These are phyloP conservation scores for Drosophila mojavensis DNA, from an alignment of 1,140 invertebrate species.

Conservation along the genomic window DNA sequence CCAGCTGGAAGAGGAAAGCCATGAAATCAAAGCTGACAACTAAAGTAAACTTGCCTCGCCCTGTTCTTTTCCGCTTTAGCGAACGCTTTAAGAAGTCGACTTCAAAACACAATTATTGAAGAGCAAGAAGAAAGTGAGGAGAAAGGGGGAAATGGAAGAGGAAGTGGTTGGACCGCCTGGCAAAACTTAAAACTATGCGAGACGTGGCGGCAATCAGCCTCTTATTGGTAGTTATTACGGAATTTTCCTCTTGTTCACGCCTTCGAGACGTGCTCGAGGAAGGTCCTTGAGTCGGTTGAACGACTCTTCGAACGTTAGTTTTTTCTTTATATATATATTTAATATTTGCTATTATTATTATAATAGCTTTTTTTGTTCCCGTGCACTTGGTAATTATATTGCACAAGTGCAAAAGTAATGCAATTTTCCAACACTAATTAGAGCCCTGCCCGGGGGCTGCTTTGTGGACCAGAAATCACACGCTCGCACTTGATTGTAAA, in stretches of 20 bases:
- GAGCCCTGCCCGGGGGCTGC: conserved; percentile 20
- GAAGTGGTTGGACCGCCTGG: neutral
- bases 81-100: conserved; percentile 2
- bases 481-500: conserved; percentile 56
- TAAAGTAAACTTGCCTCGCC: conserved; percentile 45
- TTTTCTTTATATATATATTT: neutral
- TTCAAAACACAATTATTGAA: neutral
- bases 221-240: conserved; percentile 73
- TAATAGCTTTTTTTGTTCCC: neutral
- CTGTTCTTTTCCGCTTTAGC: neutral
- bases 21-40: conserved; percentile 74
- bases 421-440: conserved; percentile 68
- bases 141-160: neutral
- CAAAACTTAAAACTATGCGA: conserved; percentile 22
- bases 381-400: conserved; percentile 55
- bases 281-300: conserved; percentile 40
- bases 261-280: conserved; percentile 20
- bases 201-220: conserved; percentile 39
- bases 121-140: neutral
- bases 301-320: conserved; percentile 19
- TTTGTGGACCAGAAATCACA: conserved; percentile 34
- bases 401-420: conserved; percentile 65
- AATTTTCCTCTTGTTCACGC: conserved; percentile 26
- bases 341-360: conserved; percentile 12
- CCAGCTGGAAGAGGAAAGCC: conserved; percentile 6